A percentile compares a stretch with the other conserved stretches of the same genome.
Evolutionary conservation across 1,140 invertebrate genomes (phyloP).

Genomic region (Ostrea edulis): DNA sequence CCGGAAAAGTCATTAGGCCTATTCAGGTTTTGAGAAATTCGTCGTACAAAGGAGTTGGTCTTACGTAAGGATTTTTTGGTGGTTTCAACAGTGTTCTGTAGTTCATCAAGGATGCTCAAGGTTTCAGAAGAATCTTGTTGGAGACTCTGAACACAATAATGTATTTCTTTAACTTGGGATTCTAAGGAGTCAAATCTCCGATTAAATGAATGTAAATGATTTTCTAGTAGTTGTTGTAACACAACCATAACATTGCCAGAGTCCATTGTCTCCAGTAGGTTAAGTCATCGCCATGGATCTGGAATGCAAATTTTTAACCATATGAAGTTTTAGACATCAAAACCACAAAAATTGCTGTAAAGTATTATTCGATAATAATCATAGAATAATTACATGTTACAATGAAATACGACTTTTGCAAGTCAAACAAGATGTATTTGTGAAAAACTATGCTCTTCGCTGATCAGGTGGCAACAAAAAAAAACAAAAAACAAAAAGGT

Average conservation of each 20-base stretch:
- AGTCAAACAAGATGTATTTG: too few species aligned
- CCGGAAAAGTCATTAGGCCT: conserved; percentile 15
- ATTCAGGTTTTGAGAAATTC: conserved; percentile 26
- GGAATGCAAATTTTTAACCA: not conserved
- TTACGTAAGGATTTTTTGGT: not conserved
- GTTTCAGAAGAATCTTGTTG: not conserved
- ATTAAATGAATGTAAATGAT: not conserved
- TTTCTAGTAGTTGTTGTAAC: not conserved
- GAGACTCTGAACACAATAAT: not conserved
- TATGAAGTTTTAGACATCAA: too few species aligned
- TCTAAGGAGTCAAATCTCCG: not conserved
- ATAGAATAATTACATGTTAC: too few species aligned
- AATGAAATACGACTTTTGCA: too few species aligned
- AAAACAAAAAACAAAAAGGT: too few species aligned
- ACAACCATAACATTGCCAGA: not conserved
- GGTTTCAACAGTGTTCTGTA: not conserved
- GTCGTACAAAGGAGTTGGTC: conserved; percentile 17
- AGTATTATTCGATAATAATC: too few species aligned
- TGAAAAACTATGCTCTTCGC: too few species aligned
- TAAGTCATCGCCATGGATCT: not conserved
- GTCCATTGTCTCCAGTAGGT: not conserved
- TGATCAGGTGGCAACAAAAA: too few species aligned
- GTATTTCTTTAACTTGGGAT: not conserved
- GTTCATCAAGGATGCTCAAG: not conserved
- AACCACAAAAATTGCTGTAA: too few species aligned